Conservation (phyloP, 1,140 invertebrate species). For the Anadara kagoshimensis region DNA sequence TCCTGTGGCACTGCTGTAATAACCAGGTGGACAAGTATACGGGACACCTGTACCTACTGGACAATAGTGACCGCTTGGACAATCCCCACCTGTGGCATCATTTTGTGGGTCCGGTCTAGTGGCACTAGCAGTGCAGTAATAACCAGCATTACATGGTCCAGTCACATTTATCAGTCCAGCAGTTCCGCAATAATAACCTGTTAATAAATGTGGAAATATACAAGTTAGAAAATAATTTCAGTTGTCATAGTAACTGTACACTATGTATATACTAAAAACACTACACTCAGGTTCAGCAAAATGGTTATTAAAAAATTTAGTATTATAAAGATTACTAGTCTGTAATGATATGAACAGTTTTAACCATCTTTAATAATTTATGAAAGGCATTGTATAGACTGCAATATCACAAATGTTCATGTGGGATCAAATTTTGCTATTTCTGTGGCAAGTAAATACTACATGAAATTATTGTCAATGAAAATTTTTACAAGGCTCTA, state of each 20-base stretch:
- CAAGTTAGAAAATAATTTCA: not conserved
- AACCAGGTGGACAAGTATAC: constrained; percentile 57
- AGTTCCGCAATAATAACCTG: constrained; percentile 65
- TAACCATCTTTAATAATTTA: not conserved
- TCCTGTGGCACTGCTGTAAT: constrained; percentile 62
- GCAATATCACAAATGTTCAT: not conserved
- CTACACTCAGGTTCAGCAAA: too few species aligned
- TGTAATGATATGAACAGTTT: not conserved
- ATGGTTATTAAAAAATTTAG: too few species aligned
- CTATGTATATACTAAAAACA: too few species aligned
- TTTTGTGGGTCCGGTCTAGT: constrained; percentile 56
- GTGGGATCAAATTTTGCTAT: not conserved
- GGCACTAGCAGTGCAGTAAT: constrained; percentile 63
- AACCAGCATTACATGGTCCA: constrained; percentile 62
- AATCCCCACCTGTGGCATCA: constrained; percentile 60
- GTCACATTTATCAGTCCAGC: constrained; percentile 57
- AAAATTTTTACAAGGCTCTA: too few species aligned
- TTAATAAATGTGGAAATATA: not conserved
- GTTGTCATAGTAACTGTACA: too few species aligned
- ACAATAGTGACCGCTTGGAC: constrained; percentile 64
- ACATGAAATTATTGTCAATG: too few species aligned
- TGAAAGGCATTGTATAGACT: not conserved
- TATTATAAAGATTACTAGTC: too few species aligned
- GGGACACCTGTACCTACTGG: constrained; percentile 53
- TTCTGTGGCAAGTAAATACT: too few species aligned